phyloP scores from a whole-genome alignment of 2,888 invertebrate species.

The Acanthococcus lagerstroemiae region DNA sequence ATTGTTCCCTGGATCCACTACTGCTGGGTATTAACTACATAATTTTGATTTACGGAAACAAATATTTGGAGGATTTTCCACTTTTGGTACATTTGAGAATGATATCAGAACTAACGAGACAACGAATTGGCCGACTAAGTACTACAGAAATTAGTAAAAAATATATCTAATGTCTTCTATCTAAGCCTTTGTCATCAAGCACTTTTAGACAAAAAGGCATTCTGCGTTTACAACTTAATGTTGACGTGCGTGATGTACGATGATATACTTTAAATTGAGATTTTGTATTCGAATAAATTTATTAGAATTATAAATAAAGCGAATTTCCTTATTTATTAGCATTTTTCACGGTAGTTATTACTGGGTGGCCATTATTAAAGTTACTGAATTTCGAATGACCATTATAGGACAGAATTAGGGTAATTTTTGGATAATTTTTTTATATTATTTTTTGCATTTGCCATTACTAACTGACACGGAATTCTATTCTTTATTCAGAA shows the following conservation, averaged over 20 bases:
- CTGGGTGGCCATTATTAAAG: neutral
- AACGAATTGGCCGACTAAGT: too few relatives aligned
- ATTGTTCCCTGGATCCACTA: too few relatives aligned
- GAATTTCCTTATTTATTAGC: neutral
- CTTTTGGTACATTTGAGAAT: too few relatives aligned
- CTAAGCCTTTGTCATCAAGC: neutral
- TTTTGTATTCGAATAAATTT: neutral
- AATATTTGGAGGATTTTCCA: too few relatives aligned
- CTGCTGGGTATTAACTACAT: too few relatives aligned
- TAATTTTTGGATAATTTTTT: neutral
- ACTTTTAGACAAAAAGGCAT: neutral
- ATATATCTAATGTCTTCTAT: neutral
- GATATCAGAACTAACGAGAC: too few relatives aligned
- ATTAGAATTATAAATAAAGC: neutral
- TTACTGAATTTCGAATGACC: neutral
- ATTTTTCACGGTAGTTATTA: neutral
- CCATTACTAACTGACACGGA: neutral
- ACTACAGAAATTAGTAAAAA: neutral
- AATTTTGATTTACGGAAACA: too few relatives aligned
- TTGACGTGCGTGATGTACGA: neutral
- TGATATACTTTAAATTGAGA: neutral
- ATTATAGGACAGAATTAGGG: neutral
- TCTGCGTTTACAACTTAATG: neutral
- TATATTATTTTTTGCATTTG: neutral
- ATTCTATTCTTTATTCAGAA: neutral